A percentile compares a stretch with the other conserved stretches of the same genome.
These are phyloP conservation scores for Pedionomus torquatus DNA, from an alignment of 2,113 vertebrate genomes.

Conservation along the genomic window DNA sequence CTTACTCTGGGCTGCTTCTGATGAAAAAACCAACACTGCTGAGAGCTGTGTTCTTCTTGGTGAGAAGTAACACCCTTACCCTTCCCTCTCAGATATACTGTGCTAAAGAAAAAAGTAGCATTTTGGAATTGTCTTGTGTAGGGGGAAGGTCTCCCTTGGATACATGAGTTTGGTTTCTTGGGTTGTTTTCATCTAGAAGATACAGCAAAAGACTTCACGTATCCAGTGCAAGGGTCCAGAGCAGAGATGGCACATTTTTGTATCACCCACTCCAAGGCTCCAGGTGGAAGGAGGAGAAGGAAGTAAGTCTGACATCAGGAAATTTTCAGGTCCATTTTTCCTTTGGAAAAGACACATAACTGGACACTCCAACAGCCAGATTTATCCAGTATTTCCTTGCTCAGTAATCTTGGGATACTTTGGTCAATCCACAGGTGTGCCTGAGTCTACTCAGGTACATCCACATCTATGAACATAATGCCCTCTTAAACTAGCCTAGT, in stretches of 20 bases:
- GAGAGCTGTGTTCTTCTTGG: background rate
- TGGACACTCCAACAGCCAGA: background rate
- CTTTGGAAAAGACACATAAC: background rate
- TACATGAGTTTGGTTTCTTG: background rate
- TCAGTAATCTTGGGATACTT: background rate
- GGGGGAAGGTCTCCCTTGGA: background rate
- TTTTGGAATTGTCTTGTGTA: background rate
- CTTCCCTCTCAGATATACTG: conserved; percentile 6
- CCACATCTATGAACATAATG: background rate
- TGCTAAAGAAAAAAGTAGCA: background rate
- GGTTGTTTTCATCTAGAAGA: background rate
- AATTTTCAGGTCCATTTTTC: background rate
- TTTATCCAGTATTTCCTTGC: background rate
- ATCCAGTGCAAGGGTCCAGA: background rate
- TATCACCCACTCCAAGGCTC: background rate
- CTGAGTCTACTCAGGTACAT: background rate
- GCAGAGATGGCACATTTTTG: background rate
- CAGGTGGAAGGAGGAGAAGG: background rate
- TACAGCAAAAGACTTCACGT: background rate
- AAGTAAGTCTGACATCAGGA: background rate
- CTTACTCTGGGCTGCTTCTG: conserved; percentile 51
- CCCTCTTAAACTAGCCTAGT: background rate
- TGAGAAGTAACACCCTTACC: conserved; percentile 59
- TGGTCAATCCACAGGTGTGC: background rate
- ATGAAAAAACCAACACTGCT: conserved; percentile 30